Conservation (phyloP, 2,113 vertebrate genomes). For the Ciconia stormi region DNA sequence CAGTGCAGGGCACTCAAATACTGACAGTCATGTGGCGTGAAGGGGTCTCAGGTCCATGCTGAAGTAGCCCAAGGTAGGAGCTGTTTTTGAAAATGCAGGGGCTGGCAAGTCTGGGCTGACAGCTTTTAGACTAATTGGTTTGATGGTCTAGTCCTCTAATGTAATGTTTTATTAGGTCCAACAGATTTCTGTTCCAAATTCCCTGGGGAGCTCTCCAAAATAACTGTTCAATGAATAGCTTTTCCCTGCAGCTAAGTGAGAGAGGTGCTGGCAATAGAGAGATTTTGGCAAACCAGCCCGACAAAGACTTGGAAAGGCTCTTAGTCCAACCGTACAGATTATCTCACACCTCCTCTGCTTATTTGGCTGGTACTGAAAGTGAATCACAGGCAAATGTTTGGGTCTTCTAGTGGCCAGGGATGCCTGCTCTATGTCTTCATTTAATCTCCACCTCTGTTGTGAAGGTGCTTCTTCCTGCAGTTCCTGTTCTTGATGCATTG, state of each 20-base stretch:
- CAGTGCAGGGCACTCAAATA: background rate
- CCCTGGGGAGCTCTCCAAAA: conserved; percentile 28
- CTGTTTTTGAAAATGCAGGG: background rate
- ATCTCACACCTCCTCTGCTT: background rate
- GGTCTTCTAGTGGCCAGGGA: background rate
- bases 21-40: rapidly evolving
- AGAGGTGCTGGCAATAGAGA: background rate
- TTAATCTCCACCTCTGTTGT: background rate
- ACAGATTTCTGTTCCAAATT: conserved; percentile 32
- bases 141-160: conserved; percentile 6
- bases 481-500: background rate
- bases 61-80: background rate
- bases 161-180: conserved; percentile 13
- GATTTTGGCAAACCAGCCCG: background rate
- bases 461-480: background rate
- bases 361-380: background rate
- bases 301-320: background rate
- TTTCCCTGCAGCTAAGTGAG: background rate
- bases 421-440: background rate
- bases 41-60: background rate
- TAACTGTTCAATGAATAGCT: conserved; percentile 22
- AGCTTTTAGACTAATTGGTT: conserved; percentile 21
- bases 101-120: background rate
- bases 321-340: background rate
- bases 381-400: background rate